phyloP scores from a whole-genome alignment of 2,888 invertebrate genomes.

The Leptinotarsa juncta region DNA sequence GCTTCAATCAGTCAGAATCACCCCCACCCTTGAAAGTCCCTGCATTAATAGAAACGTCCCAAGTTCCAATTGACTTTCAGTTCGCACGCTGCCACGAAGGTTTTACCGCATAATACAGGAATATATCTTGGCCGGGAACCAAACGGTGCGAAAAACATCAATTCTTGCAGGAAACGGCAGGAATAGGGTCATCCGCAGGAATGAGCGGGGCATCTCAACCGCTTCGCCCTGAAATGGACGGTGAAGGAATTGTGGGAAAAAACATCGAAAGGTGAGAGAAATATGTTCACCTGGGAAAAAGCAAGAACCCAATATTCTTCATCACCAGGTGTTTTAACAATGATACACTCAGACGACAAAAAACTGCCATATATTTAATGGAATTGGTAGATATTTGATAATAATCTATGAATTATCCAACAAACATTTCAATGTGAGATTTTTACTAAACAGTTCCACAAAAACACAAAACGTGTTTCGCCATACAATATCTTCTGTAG shows the following conservation, averaged over 20 bases:
- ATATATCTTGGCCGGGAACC: constrained; percentile 1
- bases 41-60: neutral
- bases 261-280: neutral
- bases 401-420: no score
- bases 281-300: no score
- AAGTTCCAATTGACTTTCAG: neutral
- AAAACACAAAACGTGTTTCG: no score
- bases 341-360: no score
- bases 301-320: no score
- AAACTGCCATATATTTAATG: no score
- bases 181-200: constrained; percentile 9
- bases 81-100: neutral
- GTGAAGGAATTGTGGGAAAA: neutral
- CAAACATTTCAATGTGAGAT: no score
- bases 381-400: no score
- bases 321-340: no score
- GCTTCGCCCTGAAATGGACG: neutral
- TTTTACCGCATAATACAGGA: constrained; percentile 4
- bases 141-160: constrained; percentile 5
- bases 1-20: neutral
- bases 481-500: no score
- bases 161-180: neutral
- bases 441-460: no score
- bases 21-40: neutral
- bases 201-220: neutral